Evolutionary conservation across 2,113 vertebrate species (phyloP), one percentile per base, ranked within the genome.

Genomic region (Nothocercus julius): DNA sequence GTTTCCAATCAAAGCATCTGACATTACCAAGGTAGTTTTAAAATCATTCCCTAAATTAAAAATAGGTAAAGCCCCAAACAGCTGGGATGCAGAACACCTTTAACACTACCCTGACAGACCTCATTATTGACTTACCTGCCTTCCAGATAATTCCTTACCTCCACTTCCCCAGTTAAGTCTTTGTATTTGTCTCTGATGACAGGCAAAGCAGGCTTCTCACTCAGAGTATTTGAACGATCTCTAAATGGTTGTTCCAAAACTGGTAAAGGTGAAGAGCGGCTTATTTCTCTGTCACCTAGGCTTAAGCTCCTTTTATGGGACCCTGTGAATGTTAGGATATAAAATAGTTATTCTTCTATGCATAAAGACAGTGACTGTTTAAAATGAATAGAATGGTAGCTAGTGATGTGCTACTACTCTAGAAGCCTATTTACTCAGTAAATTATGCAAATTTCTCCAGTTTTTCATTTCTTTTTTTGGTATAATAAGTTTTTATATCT

Each of bases 151-250:
- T 1, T 53, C 34, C 98, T 98, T 61, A 99, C 99, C 99, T 99
- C 99, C 45, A 99, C 99, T 92, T 99, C 99, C 70, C 99, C 99
- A 0, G 99, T 99, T 67, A 99, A 98, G 92, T 99, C 99, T 97
- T 98, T 99, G 98, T 99, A 99, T 83, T 99, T 99, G 98, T 99
- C 99, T 20, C 99, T 98, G 97, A 99, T 99, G 92, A 99, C 98
- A 0, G 99, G 99, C 97, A 99, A 97, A 2, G 98, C 98, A 0
- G 99, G 98, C 85, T 99, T 99, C 97, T 99, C 99, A 13, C 97
- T 99, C 38, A 99, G 97, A 2, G 99, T 99, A 95, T 98, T 99
- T 3, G 99, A 99, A 2, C 99, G 98, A 87, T 99, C 99, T 91
- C 99, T 97, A 91, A 99, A 99, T 0, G 98, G 98, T 96, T 99